Percentiles rank a stretch among this genome's conserved stretches.
Evolutionary conservation across 30 jellyfish, hydroid and myxozoan genomes (phyloP).

Genomic region (Aurelia aurita): DNA sequence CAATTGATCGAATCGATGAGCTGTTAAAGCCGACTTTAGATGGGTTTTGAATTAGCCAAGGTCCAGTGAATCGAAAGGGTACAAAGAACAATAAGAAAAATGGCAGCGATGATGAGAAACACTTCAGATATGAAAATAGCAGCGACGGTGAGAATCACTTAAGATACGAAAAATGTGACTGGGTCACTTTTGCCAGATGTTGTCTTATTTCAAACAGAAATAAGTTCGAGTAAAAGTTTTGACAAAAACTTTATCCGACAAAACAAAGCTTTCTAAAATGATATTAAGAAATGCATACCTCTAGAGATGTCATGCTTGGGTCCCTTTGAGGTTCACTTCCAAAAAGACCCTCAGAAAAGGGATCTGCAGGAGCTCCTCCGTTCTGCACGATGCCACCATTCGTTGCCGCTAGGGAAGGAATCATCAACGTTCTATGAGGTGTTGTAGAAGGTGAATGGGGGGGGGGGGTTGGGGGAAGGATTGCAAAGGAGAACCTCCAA

Average conservation of each 20-base stretch:
- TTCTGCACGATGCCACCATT: background rate
- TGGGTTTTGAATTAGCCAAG: too few species aligned
- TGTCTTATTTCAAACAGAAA: background rate
- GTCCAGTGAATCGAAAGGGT: too few species aligned
- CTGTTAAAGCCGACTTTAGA: too few species aligned
- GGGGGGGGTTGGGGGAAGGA: too few species aligned
- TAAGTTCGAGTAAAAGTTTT: background rate
- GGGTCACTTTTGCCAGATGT: too few species aligned
- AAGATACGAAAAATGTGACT: too few species aligned
- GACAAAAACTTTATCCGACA: background rate
- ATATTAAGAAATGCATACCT: background rate
- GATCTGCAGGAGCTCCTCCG: background rate
- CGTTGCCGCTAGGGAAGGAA: background rate
- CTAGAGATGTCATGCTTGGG: conserved; percentile 33
- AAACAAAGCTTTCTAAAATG: background rate
- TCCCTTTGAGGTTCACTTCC: conserved; percentile 13
- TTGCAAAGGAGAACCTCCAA: too few species aligned
- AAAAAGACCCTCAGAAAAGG: conserved; percentile 19
- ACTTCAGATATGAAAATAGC: too few species aligned
- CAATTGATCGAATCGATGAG: too few species aligned
- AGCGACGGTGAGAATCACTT: too few species aligned
- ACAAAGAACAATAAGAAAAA: too few species aligned
- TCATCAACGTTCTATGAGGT: background rate
- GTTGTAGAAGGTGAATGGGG: background rate
- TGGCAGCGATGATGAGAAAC: too few species aligned